Evolutionary conservation across 2,113 vertebrate genomes (phyloP), one percentile per base, ranked within the genome.

Genomic region (Tretioscincus oriximinensis): DNA sequence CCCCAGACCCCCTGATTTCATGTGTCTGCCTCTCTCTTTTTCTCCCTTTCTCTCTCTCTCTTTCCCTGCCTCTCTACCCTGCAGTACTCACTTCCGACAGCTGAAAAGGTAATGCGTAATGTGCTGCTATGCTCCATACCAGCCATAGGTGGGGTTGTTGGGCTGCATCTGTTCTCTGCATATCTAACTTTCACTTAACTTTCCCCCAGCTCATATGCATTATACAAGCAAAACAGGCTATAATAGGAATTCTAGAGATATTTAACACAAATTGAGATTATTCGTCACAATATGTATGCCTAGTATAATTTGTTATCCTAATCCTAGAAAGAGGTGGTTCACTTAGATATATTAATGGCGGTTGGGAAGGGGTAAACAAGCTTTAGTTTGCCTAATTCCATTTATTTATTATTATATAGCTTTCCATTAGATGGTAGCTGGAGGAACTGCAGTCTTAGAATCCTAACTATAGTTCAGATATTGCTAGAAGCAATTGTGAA

Each of bases 31-130:
- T 85, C 78, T 83, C 64, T 85, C 45, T 89, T 72, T 82, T 49
- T 87, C 77, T 85, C 72, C 85, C 51, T 68, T 16, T 69, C 10
- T 58, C 21, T 49, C 54, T 47, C 35, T 31, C 47, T 81, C 14
- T 41, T 5, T 75, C 66, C 60, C 49, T 81, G 65, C 73, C 54
- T 70, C 28, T 78, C 76, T 85, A 66, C 80, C 83, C 67, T 86
- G 64, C 86, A 90, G 88, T 26, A 82, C 84, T 84, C 86, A 90
- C 84, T 87, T 88, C 81, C 84, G 84, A 84, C 88, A 88, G 71
- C 82, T 86, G 76, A 85, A 88, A 81, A 90, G 88, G 88, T 90
- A 89, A 89, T 76, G 29, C 72, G 72, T 69, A 47, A 69, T 18
- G 18, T 9, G 35, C 76, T 69, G 80, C 80, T 70, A 21, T 75